Evolutionary conservation across 1,140 invertebrate genomes (phyloP).

Genomic region (Oncopodura yosiiana): DNA sequence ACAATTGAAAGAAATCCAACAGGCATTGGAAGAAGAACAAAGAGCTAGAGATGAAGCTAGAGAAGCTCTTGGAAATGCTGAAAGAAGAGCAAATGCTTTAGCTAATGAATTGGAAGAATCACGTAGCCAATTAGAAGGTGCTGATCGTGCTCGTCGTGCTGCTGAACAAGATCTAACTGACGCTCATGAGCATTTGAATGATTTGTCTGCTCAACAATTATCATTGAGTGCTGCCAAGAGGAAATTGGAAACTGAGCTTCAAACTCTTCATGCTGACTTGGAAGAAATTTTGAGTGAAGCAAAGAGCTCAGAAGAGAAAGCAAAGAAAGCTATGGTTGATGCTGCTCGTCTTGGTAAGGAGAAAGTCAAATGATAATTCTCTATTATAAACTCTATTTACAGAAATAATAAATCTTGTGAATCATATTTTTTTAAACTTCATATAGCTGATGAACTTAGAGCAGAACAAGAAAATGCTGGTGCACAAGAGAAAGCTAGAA

Average conservation of each 20-base stretch:
- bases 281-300: slow-evolving; percentile 91
- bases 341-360: slow-evolving; percentile 80
- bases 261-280: slow-evolving; percentile 89
- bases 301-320: slow-evolving; percentile 91
- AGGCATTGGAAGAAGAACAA: slow-evolving; percentile 92
- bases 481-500: slow-evolving; percentile 4
- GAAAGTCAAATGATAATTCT: no score
- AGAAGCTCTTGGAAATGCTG: slow-evolving; percentile 88
- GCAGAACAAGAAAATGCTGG: slow-evolving; percentile 3
- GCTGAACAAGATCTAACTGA: slow-evolving; percentile 92
- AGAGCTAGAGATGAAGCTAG: slow-evolving; percentile 89
- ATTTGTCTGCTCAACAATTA: slow-evolving; percentile 80
- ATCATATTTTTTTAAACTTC: no score
- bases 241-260: slow-evolving; percentile 93
- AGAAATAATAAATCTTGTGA: no score
- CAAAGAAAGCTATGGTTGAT: slow-evolving; percentile 96
- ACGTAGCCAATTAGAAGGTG: slow-evolving; percentile 85
- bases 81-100: slow-evolving; percentile 86
- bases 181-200: slow-evolving; percentile 91
- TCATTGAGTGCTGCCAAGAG: slow-evolving; percentile 89
- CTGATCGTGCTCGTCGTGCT: slow-evolving; percentile 89
- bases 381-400: no score
- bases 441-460: neutral
- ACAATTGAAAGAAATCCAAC: slow-evolving; percentile 86
- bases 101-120: slow-evolving; percentile 94